phyloP scores from a whole-genome alignment of 2,797 vertebrate genomes.

The Amblyopsis hoosieri region DNA sequence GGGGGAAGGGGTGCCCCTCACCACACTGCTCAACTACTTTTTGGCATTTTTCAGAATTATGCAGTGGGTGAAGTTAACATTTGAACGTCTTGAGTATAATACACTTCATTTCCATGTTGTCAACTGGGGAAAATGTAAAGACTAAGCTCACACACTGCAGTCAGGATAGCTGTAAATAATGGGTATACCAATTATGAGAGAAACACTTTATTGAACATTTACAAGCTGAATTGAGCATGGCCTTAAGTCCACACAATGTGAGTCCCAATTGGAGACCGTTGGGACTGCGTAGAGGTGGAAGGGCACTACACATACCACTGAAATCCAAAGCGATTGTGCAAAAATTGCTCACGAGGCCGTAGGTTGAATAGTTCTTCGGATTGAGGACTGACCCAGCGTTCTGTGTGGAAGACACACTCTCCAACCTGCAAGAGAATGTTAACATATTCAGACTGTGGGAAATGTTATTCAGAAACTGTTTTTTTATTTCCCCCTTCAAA shows the following conservation, averaged over 20 bases:
- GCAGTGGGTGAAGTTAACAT: too few relatives aligned
- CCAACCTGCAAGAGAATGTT: constrained; percentile 78
- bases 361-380: constrained; percentile 84
- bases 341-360: constrained; percentile 68
- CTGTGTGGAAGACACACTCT: constrained; percentile 84
- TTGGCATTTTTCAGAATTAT: too few relatives aligned
- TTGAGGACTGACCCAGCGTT: constrained; percentile 85
- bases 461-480: too few relatives aligned
- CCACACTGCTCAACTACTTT: too few relatives aligned
- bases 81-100: too few relatives aligned
- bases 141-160: too few relatives aligned
- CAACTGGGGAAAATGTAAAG: too few relatives aligned
- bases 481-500: neutral
- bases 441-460: neutral
- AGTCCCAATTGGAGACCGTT: neutral
- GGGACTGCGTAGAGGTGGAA: rapidly evolving
- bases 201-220: constrained; percentile 78
- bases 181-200: constrained; percentile 48
- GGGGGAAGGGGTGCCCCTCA: too few relatives aligned
- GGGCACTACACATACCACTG: constrained; percentile 72
- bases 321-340: constrained; percentile 77
- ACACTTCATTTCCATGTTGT: too few relatives aligned
- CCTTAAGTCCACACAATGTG: constrained; percentile 12
- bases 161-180: neutral
- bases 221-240: constrained; percentile 57